These are phyloP conservation scores for Isichthys henryi DNA, from an alignment of 2,113 vertebrate species.

Conservation along the genomic window DNA sequence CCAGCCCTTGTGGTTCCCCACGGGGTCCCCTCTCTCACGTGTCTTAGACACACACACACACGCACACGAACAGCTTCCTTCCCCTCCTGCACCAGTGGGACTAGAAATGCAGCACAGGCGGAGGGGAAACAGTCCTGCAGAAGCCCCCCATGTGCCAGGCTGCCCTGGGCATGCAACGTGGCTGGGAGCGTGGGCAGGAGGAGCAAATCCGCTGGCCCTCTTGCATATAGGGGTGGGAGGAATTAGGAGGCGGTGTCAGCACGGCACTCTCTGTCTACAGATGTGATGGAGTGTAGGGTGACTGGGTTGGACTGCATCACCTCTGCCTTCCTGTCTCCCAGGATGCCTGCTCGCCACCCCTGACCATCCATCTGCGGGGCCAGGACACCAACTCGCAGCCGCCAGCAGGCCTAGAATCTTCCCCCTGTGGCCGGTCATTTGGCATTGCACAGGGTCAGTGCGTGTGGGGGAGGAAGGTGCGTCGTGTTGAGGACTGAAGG, in stretches of 20 bases:
- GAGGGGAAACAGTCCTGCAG: background rate
- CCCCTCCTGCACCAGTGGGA: background rate
- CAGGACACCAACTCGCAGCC: background rate
- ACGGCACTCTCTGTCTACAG: background rate
- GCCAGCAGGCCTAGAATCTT: background rate
- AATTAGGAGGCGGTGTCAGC: background rate
- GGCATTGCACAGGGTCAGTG: background rate
- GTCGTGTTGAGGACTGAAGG: background rate
- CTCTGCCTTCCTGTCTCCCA: background rate
- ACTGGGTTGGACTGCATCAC: background rate
- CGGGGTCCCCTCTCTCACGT: background rate
- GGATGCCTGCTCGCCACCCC: background rate
- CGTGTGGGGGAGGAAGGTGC: background rate
- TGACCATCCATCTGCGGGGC: background rate
- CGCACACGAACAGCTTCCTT: background rate
- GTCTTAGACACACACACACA: background rate
- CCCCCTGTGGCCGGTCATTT: background rate
- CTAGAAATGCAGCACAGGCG: background rate
- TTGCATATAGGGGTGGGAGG: background rate
- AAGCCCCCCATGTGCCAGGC: background rate
- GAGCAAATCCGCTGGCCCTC: background rate
- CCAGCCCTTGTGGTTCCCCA: background rate
- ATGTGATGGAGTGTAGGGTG: background rate
- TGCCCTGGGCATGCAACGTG: background rate
- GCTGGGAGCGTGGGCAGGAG: background rate